Percentiles rank a stretch among this genome's conserved stretches.
Conservation (phyloP, 2,797 vertebrate genomes). For the Erethizon dorsatum region DNA sequence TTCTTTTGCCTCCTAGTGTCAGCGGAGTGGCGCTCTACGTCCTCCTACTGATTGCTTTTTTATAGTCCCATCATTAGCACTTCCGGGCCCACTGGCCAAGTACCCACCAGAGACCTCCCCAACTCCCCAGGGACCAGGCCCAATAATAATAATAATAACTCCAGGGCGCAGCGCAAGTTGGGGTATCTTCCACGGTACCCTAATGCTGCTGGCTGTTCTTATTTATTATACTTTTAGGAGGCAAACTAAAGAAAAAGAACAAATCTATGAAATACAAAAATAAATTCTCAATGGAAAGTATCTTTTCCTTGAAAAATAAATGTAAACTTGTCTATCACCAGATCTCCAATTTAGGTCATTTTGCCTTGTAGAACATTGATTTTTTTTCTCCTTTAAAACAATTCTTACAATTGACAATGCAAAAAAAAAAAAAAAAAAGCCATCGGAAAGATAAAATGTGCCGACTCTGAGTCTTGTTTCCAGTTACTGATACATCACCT, state of each 20-base stretch:
- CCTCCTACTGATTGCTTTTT: too few relatives aligned
- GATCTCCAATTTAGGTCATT: neutral
- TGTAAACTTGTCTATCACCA: neutral
- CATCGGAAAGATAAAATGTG: neutral
- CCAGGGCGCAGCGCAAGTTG: fast-evolving
- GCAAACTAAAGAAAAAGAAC: neutral
- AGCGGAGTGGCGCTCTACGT: too few relatives aligned
- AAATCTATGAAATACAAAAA: neutral
- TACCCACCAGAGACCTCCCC: fast-evolving
- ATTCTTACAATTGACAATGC: neutral
- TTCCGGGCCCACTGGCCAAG: too few relatives aligned
- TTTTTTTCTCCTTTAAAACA: constrained; percentile 1
- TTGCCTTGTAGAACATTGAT: neutral
- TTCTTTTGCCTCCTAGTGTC: neutral
- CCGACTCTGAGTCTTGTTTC: neutral
- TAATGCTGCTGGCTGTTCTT: neutral
- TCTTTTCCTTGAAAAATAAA: constrained; percentile 26
- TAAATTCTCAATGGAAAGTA: neutral
- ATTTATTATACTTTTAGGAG: neutral
- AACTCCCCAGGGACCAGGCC: neutral
- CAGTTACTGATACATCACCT: neutral
- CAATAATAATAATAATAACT: neutral
- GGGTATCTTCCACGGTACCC: neutral
- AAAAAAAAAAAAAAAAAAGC: neutral
- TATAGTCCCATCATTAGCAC: neutral